Percentiles rank a stretch among this genome's conserved stretches.
Evolutionary conservation across 2,797 vertebrate species (phyloP).

Genomic region (Dendrocincla tyrannina): DNA sequence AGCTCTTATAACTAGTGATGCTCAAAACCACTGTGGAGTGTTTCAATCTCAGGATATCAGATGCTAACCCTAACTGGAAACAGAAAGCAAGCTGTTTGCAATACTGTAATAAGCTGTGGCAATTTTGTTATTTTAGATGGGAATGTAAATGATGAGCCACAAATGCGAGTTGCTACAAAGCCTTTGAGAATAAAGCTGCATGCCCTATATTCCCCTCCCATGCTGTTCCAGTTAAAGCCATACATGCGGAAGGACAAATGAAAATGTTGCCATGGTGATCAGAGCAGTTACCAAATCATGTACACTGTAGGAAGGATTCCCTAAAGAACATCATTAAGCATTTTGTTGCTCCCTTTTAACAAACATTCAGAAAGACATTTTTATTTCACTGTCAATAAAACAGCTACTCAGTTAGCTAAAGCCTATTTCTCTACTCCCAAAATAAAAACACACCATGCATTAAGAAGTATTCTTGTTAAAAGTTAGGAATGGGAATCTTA

Average conservation of each 20-base stretch:
- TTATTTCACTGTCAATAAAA: neutral
- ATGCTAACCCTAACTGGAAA: neutral
- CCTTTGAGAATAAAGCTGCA: constrained; percentile 44
- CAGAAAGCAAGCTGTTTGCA: constrained; percentile 14
- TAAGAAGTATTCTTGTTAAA: neutral
- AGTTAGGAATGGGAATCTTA: neutral
- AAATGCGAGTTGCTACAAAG: constrained; percentile 40
- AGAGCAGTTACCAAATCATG: constrained; percentile 19
- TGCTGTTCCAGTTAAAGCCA: constrained; percentile 31
- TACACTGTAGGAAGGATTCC: constrained; percentile 54
- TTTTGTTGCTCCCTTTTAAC: constrained; percentile 26
- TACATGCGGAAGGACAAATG: constrained; percentile 42
- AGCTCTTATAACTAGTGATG: neutral
- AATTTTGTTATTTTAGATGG: constrained; percentile 24
- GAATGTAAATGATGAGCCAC: constrained; percentile 33
- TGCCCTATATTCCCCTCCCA: constrained; percentile 47
- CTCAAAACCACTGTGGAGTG: neutral
- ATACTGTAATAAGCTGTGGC: neutral
- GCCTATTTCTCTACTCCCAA: neutral
- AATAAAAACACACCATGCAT: neutral
- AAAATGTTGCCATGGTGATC: constrained; percentile 54
- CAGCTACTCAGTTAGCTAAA: neutral
- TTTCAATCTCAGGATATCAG: neutral
- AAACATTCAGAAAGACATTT: constrained; percentile 35
- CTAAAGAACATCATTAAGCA: constrained; percentile 48